A percentile compares a stretch with the other conserved stretches of the same genome.
These are phyloP conservation scores for Pseudanteris insignis DNA, from an alignment of 2,888 invertebrate species.

Conservation along the genomic window DNA sequence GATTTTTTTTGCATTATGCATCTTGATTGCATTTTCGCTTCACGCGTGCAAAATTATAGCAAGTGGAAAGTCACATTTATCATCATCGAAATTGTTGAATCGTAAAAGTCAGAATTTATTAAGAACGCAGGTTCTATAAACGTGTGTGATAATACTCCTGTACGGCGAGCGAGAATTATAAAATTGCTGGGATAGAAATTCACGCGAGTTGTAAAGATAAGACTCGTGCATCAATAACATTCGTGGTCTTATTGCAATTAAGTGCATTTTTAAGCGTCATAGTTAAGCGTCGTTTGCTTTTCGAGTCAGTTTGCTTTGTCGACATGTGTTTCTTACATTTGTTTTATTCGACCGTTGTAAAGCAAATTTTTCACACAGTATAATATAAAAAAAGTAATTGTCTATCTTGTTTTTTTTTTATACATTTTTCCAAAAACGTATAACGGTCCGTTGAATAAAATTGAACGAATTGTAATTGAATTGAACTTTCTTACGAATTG, in stretches of 20 bases:
- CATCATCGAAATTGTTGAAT: conserved; percentile 46
- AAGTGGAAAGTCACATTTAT: conserved; percentile 29
- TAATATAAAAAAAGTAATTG: too few species aligned
- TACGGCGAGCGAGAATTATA: conserved; percentile 53
- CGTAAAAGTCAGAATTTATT: conserved; percentile 58
- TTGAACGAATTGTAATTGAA: too few species aligned
- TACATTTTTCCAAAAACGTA: too few species aligned
- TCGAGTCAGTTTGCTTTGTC: too few species aligned
- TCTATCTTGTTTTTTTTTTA: too few species aligned
- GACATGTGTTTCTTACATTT: too few species aligned
- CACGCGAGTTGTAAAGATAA: conserved; percentile 53
- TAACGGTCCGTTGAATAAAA: too few species aligned
- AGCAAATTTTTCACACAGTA: background rate
- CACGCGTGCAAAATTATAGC: conserved; percentile 10
- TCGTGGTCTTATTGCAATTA: conserved; percentile 32
- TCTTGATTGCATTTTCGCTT: conserved; percentile 6
- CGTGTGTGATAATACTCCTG: conserved; percentile 55
- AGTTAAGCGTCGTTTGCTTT: conserved; percentile 6
- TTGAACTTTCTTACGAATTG: conserved; percentile 5
- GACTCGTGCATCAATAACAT: too few species aligned
- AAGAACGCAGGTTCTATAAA: conserved; percentile 59
- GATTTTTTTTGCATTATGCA: background rate
- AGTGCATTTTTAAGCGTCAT: conserved; percentile 21
- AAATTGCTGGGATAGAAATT: conserved; percentile 55
- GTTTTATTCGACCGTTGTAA: too few species aligned